These are phyloP conservation scores for Tachystola acroxantha DNA, from an alignment of 2,888 invertebrate genomes.

Conservation along the genomic window DNA sequence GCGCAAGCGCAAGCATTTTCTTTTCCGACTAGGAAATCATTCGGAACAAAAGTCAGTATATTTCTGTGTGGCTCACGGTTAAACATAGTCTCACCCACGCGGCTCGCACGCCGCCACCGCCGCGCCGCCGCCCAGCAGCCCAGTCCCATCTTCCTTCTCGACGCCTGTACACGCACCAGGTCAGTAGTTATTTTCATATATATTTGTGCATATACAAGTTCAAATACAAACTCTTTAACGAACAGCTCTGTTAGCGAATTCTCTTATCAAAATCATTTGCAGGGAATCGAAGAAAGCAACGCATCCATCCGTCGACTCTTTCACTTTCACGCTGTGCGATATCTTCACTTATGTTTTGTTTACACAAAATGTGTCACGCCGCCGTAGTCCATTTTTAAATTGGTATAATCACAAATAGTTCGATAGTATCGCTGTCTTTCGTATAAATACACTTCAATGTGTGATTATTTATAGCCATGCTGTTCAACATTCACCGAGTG, in stretches of 20 bases:
- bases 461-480: constrained; percentile 55
- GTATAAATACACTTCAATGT: constrained; percentile 39
- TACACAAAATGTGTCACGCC: constrained; percentile 13
- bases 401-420: constrained; percentile 16
- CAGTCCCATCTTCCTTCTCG: constrained; percentile 67
- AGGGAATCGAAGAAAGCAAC: background rate
- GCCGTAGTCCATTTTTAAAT: constrained; percentile 7
- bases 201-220: constrained; percentile 20
- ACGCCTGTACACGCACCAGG: constrained; percentile 66
- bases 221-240: constrained; percentile 7
- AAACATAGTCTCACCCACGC: constrained; percentile 70
- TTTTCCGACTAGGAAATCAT: constrained; percentile 60
- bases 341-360: constrained; percentile 17
- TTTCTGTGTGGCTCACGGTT: constrained; percentile 73
- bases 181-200: constrained; percentile 51
- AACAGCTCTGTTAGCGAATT: constrained; percentile 42
- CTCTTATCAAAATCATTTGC: constrained; percentile 2
- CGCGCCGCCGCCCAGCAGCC: constrained; percentile 36
- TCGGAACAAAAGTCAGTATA: constrained; percentile 66
- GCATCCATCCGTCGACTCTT: constrained; percentile 10
- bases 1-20: constrained; percentile 23
- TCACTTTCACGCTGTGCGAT: constrained; percentile 42
- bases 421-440: constrained; percentile 2
- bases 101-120: constrained; percentile 44
- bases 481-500: constrained; percentile 53